These are phyloP conservation scores for Nomada lathburiana DNA, from an alignment of 2,888 invertebrate species.

Conservation along the genomic window DNA sequence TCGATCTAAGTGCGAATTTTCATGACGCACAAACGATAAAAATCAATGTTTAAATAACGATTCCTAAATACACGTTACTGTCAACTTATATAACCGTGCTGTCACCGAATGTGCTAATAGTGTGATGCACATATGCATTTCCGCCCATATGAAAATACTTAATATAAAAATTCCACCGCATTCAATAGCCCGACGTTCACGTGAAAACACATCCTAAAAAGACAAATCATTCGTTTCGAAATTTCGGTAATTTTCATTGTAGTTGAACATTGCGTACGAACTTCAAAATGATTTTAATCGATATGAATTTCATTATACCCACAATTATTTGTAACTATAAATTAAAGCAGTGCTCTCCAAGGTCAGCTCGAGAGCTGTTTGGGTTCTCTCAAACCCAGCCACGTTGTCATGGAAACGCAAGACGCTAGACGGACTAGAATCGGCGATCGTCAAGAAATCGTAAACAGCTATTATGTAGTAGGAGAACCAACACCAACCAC, in stretches of 20 bases:
- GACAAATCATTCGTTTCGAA: background rate
- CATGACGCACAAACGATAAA: conserved; percentile 41
- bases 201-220: conserved; percentile 42
- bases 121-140: conserved; percentile 20
- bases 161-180: conserved; percentile 18
- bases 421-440: too few relatives aligned
- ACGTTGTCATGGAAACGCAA: too few relatives aligned
- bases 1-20: conserved; percentile 48
- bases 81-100: conserved; percentile 43
- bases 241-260: background rate
- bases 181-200: background rate
- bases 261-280: background rate
- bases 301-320: background rate
- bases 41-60: conserved; percentile 49
- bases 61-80: conserved; percentile 5
- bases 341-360: background rate
- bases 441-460: too few relatives aligned
- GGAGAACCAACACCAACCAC: too few relatives aligned
- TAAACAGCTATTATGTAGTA: too few relatives aligned
- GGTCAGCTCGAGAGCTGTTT: too few relatives aligned
- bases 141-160: conserved; percentile 19
- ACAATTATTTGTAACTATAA: background rate
- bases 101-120: conserved; percentile 36
- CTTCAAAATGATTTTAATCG: background rate
- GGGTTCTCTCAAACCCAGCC: too few relatives aligned